A percentile compares a stretch with the other conserved stretches of the same genome.
phyloP scores from a whole-genome alignment of 1,140 invertebrate species.

The Diuraphis noxia region DNA sequence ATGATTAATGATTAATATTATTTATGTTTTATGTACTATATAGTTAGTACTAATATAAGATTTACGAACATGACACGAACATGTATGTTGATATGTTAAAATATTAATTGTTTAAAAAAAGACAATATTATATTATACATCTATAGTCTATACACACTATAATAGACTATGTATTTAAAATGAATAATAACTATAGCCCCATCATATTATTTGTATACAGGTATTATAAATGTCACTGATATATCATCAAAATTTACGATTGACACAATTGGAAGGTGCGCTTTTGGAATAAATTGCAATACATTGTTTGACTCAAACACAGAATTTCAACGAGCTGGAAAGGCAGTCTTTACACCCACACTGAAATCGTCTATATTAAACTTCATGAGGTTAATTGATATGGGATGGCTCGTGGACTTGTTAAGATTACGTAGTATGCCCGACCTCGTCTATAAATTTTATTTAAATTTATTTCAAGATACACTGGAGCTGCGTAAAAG shows the following conservation, averaged over 20 bases:
- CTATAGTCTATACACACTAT: too few species aligned
- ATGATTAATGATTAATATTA: too few species aligned
- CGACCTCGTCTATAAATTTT: background rate
- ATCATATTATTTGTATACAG: background rate
- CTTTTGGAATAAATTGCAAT: constrained; percentile 58
- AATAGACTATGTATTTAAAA: background rate
- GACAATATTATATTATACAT: too few species aligned
- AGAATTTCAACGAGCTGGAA: constrained; percentile 62
- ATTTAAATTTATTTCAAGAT: background rate
- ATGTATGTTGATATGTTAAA: too few species aligned
- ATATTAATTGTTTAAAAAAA: too few species aligned
- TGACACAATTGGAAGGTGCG: constrained; percentile 57
- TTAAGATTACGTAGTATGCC: constrained; percentile 6
- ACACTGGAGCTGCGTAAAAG: background rate
- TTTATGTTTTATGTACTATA: too few species aligned
- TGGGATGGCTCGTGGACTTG: background rate
- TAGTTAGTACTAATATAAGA: too few species aligned
- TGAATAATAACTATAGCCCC: background rate
- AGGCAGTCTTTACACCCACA: background rate
- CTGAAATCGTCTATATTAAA: background rate
- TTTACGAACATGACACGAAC: too few species aligned
- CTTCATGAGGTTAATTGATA: background rate
- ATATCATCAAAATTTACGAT: constrained; percentile 53
- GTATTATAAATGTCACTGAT: constrained; percentile 23
- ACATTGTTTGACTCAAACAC: constrained; percentile 63